Conservation (phyloP, 2,113 vertebrate genomes). For the Chamaea fasciata region DNA sequence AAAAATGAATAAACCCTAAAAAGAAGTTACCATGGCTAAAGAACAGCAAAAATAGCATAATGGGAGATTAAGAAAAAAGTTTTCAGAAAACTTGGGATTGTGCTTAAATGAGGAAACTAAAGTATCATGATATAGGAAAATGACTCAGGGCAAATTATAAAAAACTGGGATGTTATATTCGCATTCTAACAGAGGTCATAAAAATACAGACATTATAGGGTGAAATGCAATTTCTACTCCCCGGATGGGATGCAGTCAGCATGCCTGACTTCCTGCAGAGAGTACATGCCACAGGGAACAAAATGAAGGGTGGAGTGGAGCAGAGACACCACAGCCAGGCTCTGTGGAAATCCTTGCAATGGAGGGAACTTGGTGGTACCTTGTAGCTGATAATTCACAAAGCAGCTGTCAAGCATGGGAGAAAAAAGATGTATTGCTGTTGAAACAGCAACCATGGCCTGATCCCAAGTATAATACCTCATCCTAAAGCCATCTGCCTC, state of each 20-base stretch:
- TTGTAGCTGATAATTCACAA: not conserved
- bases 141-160: not conserved
- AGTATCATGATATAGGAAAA: not conserved
- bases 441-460: not conserved
- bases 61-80: not conserved
- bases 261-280: not conserved
- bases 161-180: not conserved
- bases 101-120: not conserved
- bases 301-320: not conserved
- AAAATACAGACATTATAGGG: not conserved
- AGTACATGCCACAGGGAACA: fast-evolving
- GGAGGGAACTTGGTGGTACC: not conserved
- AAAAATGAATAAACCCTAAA: not conserved
- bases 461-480: not conserved
- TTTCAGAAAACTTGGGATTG: not conserved
- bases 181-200: not conserved
- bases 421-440: not conserved
- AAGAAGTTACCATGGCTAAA: not conserved
- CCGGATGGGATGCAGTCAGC: not conserved
- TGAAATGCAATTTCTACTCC: not conserved
- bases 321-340: not conserved
- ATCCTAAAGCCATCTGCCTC: not conserved
- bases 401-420: too few species aligned
- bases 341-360: not conserved
- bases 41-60: not conserved